phyloP scores from a whole-genome alignment of 1,140 invertebrate species.

The Temnothorax longispinosus region DNA sequence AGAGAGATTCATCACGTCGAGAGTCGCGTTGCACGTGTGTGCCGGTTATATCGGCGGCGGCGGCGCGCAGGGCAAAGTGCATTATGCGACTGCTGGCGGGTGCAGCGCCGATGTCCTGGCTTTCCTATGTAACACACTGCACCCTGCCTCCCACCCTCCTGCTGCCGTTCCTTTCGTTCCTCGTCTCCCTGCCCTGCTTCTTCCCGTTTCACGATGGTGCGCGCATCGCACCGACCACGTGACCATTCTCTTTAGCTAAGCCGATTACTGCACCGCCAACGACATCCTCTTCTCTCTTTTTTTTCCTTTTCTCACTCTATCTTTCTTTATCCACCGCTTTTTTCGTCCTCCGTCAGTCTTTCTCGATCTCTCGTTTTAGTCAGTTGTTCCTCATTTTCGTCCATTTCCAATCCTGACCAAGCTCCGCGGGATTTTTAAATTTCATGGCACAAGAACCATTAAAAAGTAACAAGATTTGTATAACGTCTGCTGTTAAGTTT shows the following conservation, averaged over 20 bases:
- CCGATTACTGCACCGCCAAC: conserved; percentile 65
- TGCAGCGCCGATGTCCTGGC: conserved; percentile 71
- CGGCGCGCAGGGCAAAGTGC: conserved; percentile 77
- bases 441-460: not conserved
- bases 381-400: not conserved
- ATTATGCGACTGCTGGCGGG: conserved; percentile 77
- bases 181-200: conserved; percentile 17
- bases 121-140: conserved; percentile 73
- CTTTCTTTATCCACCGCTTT: not conserved
- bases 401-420: not conserved
- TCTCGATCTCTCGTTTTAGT: not conserved
- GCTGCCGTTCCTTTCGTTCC: conserved; percentile 38
- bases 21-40: conserved; percentile 57
- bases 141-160: conserved; percentile 52
- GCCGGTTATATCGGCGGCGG: conserved; percentile 54
- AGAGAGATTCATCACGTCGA: conserved; percentile 32
- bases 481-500: not conserved
- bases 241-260: conserved; percentile 63
- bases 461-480: conserved; percentile 1
- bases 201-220: conserved; percentile 62
- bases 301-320: not conserved
- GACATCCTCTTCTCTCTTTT: conserved; percentile 10
- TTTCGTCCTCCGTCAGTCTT: not conserved
- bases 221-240: conserved; percentile 65
- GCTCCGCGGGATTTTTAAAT: not conserved